Percentiles rank a stretch among this genome's conserved stretches.
Evolutionary conservation across 2,113 vertebrate species (phyloP).

Genomic region (Mesembrinibis cayennensis): DNA sequence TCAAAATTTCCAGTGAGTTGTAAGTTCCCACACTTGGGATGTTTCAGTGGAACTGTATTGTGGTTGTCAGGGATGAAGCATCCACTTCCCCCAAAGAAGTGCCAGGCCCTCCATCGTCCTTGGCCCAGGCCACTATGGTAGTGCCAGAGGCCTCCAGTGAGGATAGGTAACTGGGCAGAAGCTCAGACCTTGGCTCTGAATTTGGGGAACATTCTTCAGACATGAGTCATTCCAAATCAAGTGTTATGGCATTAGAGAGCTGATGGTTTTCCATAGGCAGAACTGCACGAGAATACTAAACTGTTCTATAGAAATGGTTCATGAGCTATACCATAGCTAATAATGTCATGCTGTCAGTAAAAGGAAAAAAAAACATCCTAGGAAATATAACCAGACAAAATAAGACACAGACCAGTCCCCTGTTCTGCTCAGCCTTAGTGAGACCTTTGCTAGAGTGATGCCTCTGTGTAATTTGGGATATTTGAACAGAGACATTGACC

Average conservation of each 20-base stretch:
- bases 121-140: background rate
- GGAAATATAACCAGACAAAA: background rate
- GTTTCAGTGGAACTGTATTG: background rate
- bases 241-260: accelerated
- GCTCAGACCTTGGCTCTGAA: background rate
- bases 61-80: background rate
- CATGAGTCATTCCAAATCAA: background rate
- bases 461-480: background rate
- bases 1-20: background rate
- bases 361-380: background rate
- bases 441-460: background rate
- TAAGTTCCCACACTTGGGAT: background rate
- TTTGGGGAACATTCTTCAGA: background rate
- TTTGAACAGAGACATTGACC: background rate
- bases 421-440: background rate
- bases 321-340: background rate
- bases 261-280: background rate
- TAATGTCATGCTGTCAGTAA: background rate
- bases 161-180: background rate
- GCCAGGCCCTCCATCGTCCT: background rate
- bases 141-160: background rate
- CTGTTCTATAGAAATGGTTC: background rate
- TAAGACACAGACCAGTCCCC: background rate
- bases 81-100: background rate
- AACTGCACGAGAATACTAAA: background rate